phyloP scores from a whole-genome alignment of 2,888 invertebrate genomes.

The Heteropelma amictum region DNA sequence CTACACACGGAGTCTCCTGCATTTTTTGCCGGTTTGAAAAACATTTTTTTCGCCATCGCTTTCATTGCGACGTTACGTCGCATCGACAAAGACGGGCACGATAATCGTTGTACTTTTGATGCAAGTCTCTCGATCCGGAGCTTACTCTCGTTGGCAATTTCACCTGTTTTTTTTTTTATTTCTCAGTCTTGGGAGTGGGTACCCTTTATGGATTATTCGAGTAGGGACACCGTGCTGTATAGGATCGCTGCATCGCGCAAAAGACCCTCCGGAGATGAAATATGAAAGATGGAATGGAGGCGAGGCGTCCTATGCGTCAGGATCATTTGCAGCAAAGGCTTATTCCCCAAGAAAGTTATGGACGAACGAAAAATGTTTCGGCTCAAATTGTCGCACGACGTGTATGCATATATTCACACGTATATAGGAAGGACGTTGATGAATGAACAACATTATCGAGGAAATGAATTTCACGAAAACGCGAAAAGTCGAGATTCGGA shows the following conservation, averaged over 20 bases:
- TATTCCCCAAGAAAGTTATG: too few relatives aligned
- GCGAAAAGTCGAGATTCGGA: too few relatives aligned
- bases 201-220: neutral
- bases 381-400: too few relatives aligned
- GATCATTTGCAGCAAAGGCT: neutral
- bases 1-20: neutral
- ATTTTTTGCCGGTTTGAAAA: neutral
- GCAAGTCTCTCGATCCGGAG: too few relatives aligned
- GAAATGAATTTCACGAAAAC: too few relatives aligned
- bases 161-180: neutral
- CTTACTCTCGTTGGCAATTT: neutral
- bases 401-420: too few relatives aligned
- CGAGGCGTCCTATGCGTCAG: slow-evolving; percentile 61
- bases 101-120: slow-evolving; percentile 51
- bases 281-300: slow-evolving; percentile 73
- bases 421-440: too few relatives aligned
- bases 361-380: too few relatives aligned
- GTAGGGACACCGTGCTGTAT: too few relatives aligned
- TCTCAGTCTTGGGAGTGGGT: slow-evolving; percentile 2
- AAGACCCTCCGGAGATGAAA: slow-evolving; percentile 65
- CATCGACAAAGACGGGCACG: neutral
- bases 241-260: too few relatives aligned
- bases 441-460: too few relatives aligned
- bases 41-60: neutral
- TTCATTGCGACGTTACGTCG: neutral